Evolutionary conservation across 1,140 invertebrate genomes (phyloP).

Genomic region (Papilio helenus): DNA sequence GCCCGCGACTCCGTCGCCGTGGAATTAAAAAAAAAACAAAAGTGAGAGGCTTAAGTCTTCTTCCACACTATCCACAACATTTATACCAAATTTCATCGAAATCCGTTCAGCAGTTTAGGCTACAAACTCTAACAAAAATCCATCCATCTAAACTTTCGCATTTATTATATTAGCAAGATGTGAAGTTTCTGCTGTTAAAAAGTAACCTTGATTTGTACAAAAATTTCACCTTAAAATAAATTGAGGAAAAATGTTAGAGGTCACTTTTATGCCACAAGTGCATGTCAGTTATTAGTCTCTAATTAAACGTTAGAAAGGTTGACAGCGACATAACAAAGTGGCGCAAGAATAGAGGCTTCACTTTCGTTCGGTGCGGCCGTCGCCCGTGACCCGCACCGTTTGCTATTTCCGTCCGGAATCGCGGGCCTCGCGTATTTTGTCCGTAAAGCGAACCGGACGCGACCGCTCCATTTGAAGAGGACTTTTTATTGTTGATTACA

Average conservation of each 20-base stretch:
- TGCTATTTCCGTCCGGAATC: slow-evolving; percentile 35
- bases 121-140: too few relatives aligned
- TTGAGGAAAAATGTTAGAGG: neutral
- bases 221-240: neutral
- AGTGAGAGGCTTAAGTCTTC: too few relatives aligned
- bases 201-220: neutral
- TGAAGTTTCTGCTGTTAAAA: neutral
- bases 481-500: slow-evolving; percentile 25
- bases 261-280: neutral
- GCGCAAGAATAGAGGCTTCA: slow-evolving; percentile 33
- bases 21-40: too few relatives aligned
- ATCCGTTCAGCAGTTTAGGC: too few relatives aligned
- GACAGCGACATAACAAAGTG: slow-evolving; percentile 36
- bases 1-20: too few relatives aligned
- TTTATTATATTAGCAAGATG: too few relatives aligned
- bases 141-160: too few relatives aligned
- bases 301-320: slow-evolving; percentile 35
- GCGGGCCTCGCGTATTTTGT: slow-evolving; percentile 11
- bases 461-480: neutral
- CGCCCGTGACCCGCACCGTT: slow-evolving; percentile 36
- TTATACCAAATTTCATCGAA: too few relatives aligned
- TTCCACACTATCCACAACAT: too few relatives aligned
- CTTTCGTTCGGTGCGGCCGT: slow-evolving; percentile 16
- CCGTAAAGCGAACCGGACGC: slow-evolving; percentile 20
- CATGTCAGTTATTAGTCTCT: slow-evolving; percentile 30